A percentile compares a stretch with the other conserved stretches of the same genome.
These are phyloP conservation scores for Cygnus atratus DNA, from an alignment of 2,113 vertebrate genomes.

Conservation along the genomic window DNA sequence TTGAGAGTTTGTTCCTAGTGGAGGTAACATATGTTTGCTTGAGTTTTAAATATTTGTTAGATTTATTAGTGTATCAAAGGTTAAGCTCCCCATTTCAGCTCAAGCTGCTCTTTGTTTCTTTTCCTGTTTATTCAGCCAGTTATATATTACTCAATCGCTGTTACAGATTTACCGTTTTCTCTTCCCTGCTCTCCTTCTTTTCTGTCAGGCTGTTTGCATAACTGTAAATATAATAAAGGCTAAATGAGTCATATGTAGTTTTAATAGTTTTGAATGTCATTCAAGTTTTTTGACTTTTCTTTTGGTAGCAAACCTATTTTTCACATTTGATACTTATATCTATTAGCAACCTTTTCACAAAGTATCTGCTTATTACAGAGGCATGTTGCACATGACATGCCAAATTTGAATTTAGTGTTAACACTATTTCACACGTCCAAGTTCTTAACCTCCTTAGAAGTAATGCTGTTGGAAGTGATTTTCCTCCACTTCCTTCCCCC, in stretches of 20 bases:
- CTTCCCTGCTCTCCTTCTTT: background rate
- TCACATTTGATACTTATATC: background rate
- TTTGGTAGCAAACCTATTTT: background rate
- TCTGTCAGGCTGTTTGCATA: background rate
- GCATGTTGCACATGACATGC: background rate
- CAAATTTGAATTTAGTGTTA: background rate
- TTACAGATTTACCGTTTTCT: slow-evolving; percentile 64
- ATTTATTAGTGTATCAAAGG: slow-evolving; percentile 66
- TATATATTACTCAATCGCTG: slow-evolving; percentile 63
- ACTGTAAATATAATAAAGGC: slow-evolving; percentile 1
- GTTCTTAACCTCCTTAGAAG: background rate
- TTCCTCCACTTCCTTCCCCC: background rate
- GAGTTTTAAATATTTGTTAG: slow-evolving; percentile 45
- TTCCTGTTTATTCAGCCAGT: slow-evolving; percentile 67
- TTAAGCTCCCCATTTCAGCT: slow-evolving; percentile 61
- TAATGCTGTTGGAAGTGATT: background rate
- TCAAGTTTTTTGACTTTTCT: background rate
- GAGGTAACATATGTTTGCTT: background rate
- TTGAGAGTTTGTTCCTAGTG: slow-evolving; percentile 4
- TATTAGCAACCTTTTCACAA: too few relatives aligned
- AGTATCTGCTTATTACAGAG: background rate
- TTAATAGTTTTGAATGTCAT: background rate
- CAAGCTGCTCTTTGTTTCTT: slow-evolving; percentile 61
- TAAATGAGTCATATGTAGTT: background rate
- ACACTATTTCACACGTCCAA: background rate